Percentiles rank a stretch among this genome's conserved stretches.
Evolutionary conservation across 2,113 vertebrate genomes (phyloP).

Genomic region (Salvator merianae): DNA sequence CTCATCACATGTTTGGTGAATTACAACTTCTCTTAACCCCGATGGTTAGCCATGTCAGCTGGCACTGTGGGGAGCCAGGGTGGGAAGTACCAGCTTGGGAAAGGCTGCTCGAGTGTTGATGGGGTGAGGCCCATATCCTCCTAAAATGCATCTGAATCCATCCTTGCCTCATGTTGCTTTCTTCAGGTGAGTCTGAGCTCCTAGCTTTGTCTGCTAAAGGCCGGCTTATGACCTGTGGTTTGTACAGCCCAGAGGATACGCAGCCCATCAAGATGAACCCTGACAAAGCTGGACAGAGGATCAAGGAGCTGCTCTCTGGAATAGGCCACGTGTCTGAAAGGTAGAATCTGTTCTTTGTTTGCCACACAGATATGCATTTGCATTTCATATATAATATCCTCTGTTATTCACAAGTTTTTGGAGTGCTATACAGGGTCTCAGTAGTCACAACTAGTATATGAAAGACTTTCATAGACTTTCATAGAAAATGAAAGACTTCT

Average conservation of each 20-base stretch:
- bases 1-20: neutral
- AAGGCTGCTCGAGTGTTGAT: neutral
- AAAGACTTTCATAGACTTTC: too few species aligned
- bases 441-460: too few species aligned
- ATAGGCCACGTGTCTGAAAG: slow-evolving; percentile 88
- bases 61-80: neutral
- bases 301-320: slow-evolving; percentile 84
- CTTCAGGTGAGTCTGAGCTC: slow-evolving; percentile 78
- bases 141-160: neutral
- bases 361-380: neutral
- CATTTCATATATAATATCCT: too few species aligned
- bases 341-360: slow-evolving; percentile 63
- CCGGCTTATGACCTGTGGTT: slow-evolving; percentile 78
- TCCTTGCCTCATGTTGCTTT: neutral
- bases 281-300: slow-evolving; percentile 71
- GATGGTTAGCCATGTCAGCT: neutral
- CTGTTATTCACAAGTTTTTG: too few species aligned
- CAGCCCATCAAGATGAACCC: slow-evolving; percentile 27
- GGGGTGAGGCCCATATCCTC: too few species aligned
- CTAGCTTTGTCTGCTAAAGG: slow-evolving; percentile 83
- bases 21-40: neutral
- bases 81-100: too few species aligned
- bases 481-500: too few species aligned
- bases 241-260: slow-evolving; percentile 59
- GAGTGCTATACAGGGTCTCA: too few species aligned